Conservation (phyloP, 1,140 invertebrate genomes). For the Drosophila cardini region DNA sequence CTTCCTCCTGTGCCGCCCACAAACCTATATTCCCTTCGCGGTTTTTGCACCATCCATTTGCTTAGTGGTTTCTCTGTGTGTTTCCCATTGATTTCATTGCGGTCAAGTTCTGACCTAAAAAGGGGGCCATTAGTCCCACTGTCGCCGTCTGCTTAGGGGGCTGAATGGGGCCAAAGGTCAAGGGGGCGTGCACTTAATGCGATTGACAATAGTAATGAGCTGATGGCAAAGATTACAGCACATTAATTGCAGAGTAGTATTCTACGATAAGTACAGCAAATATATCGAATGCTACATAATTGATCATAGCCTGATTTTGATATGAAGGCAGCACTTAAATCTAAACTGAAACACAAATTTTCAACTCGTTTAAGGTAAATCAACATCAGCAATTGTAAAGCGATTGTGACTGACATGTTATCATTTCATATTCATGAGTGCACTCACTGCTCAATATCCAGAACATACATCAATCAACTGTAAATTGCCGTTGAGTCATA, state of each 20-base stretch:
- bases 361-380: conserved; percentile 28
- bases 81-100: conserved; percentile 53
- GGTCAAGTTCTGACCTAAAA: conserved; percentile 21
- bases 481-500: conserved; percentile 46
- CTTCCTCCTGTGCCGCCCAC: neutral
- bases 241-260: conserved; percentile 29
- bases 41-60: conserved; percentile 28
- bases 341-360: conserved; percentile 30
- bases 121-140: conserved; percentile 26
- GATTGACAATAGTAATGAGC: conserved; percentile 48
- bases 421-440: conserved; percentile 48
- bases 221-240: conserved; percentile 32
- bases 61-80: conserved; percentile 12
- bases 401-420: conserved; percentile 47
- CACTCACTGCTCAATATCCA: conserved; percentile 16
- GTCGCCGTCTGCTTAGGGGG: conserved; percentile 8
- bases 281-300: neutral
- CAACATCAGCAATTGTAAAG: conserved; percentile 29
- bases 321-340: neutral
- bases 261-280: neutral
- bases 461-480: conserved; percentile 50
- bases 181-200: conserved; percentile 19
- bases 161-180: neutral
- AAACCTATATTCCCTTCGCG: conserved; percentile 3
- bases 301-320: neutral